Conservation (phyloP, 2,113 vertebrate species). For the Sinocyclocheilus anophthalmus region DNA sequence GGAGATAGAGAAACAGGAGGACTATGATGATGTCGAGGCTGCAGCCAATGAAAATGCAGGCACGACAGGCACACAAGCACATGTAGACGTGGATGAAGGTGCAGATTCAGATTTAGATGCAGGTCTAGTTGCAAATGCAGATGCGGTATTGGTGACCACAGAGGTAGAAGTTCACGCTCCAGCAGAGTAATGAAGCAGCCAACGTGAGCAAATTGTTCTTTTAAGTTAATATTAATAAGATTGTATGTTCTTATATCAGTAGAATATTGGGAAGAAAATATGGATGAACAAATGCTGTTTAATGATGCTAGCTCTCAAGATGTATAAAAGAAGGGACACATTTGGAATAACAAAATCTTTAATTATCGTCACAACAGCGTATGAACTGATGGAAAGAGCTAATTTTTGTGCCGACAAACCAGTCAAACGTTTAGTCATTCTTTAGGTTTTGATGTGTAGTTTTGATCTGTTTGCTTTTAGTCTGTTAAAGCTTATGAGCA, state of each 20-base stretch:
- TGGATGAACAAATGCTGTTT: not conserved
- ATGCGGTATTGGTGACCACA: not conserved
- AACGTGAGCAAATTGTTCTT: not conserved
- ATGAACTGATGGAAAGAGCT: not conserved
- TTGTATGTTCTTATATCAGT: no score
- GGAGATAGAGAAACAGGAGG: conserved; percentile 50
- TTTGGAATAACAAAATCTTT: not conserved
- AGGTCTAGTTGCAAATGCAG: not conserved
- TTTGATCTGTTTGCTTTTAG: not conserved
- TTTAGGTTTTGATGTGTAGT: not conserved
- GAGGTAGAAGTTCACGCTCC: conserved; percentile 54
- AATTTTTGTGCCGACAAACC: not conserved
- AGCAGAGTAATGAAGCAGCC: not conserved
- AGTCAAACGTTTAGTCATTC: not conserved
- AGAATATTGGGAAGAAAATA: not conserved
- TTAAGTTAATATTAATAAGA: not conserved
- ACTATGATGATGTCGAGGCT: conserved; percentile 63
- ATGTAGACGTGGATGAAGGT: not conserved
- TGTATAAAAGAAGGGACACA: not conserved
- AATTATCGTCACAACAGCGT: not conserved
- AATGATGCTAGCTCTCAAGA: not conserved
- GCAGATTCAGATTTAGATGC: not conserved
- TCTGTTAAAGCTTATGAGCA: not conserved
- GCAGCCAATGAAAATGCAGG: not conserved
- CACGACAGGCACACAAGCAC: not conserved